Percentiles rank a stretch among this genome's conserved stretches.
Evolutionary conservation across 2,797 vertebrate species (phyloP).

Genomic region (Melanogrammus aeglefinus): DNA sequence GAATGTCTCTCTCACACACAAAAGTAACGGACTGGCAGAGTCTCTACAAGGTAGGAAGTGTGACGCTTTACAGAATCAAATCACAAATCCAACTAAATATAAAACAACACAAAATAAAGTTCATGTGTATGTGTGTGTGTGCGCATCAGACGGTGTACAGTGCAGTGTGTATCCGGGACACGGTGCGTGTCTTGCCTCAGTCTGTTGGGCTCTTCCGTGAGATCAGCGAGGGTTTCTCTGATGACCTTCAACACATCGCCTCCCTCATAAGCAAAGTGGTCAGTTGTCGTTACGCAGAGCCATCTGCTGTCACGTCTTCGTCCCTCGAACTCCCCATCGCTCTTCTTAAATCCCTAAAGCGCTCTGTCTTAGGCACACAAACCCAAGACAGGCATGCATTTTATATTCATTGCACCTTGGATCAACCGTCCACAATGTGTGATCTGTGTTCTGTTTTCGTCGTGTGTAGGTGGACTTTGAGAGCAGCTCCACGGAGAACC

Average conservation of each 20-base stretch:
- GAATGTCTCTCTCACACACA: constrained; percentile 88
- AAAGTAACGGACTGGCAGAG: constrained; percentile 91
- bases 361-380: not conserved
- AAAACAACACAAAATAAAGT: not conserved
- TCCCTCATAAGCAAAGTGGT: constrained; percentile 90
- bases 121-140: constrained; percentile 22
- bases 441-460: constrained; percentile 22
- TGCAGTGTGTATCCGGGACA: constrained; percentile 88
- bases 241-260: constrained; percentile 85
- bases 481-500: constrained; percentile 81
- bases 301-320: not conserved
- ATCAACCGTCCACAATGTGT: not conserved
- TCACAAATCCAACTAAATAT: not conserved
- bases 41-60: constrained; percentile 84
- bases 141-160: constrained; percentile 80
- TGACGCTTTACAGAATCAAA: not conserved
- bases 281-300: constrained; percentile 25
- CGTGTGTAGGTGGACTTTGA: constrained; percentile 88
- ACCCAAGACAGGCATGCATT: constrained; percentile 1
- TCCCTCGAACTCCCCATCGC: not conserved
- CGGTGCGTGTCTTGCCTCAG: constrained; percentile 80
- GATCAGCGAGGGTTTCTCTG: constrained; percentile 82
- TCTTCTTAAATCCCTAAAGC: not conserved
- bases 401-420: not conserved
- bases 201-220: constrained; percentile 85